Evolutionary conservation across 2,888 invertebrate species (phyloP).

Genomic region (Orchesella flavescens): DNA sequence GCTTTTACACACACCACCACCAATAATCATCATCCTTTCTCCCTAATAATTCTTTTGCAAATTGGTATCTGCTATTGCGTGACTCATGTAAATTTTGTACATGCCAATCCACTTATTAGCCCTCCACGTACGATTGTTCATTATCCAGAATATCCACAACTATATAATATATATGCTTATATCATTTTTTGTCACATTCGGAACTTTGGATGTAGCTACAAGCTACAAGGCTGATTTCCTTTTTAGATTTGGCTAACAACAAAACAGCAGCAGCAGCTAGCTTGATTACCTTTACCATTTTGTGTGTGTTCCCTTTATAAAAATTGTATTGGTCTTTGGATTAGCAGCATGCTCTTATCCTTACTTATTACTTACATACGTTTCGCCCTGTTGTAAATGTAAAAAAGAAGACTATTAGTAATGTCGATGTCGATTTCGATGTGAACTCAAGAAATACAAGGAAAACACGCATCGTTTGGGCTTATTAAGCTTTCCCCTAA

Average conservation of each 20-base stretch:
- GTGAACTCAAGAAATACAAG: neutral
- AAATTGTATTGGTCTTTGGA: no score
- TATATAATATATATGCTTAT: neutral
- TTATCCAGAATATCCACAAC: neutral
- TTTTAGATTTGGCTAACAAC: neutral
- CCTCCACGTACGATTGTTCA: slow-evolving; percentile 5
- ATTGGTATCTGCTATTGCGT: slow-evolving; percentile 62
- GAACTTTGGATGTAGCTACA: no score
- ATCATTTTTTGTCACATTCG: slow-evolving; percentile 9
- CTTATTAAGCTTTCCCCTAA: no score
- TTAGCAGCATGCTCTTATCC: no score
- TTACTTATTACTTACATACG: no score
- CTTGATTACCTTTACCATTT: no score
- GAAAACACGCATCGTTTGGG: no score
- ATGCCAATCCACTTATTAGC: slow-evolving; percentile 47
- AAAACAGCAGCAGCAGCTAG: neutral
- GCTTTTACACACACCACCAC: slow-evolving; percentile 20
- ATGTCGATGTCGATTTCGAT: no score
- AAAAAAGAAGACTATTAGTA: no score
- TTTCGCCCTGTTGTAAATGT: no score
- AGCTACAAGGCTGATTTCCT: slow-evolving; percentile 2
- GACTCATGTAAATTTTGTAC: slow-evolving; percentile 61
- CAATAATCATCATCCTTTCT: slow-evolving; percentile 31
- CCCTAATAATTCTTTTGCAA: slow-evolving; percentile 60
- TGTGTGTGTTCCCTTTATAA: no score